These are phyloP conservation scores for Chaetophractus vellerosus DNA, from an alignment of 2,797 vertebrate species.

Conservation along the genomic window DNA sequence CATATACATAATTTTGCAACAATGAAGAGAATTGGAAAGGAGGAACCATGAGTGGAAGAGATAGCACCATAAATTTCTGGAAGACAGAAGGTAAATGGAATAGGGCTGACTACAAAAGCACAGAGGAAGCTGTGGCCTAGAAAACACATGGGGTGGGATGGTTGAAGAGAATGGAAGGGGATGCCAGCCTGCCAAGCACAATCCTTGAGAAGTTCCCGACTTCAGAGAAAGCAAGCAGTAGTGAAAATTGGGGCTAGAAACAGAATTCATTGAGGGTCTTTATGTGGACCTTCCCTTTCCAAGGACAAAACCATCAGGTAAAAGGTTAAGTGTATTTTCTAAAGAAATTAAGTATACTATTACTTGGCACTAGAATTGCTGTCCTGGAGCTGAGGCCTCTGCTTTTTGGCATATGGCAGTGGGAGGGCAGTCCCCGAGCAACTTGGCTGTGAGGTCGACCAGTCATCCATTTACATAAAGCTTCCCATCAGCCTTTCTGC, in stretches of 20 bases:
- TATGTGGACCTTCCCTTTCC: neutral
- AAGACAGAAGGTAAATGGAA: neutral
- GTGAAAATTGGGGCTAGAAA: neutral
- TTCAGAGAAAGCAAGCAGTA: neutral
- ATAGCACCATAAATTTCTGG: neutral
- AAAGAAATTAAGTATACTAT: neutral
- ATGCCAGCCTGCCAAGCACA: neutral
- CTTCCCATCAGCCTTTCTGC: neutral
- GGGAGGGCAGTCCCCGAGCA: too few relatives aligned
- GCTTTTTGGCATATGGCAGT: neutral
- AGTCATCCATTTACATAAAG: neutral
- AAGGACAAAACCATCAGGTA: neutral
- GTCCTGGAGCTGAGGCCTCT: neutral
- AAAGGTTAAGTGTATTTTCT: neutral
- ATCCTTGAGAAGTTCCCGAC: neutral
- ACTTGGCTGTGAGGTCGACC: neutral
- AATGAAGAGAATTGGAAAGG: neutral
- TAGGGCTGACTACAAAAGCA: neutral
- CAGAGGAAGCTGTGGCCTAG: neutral
- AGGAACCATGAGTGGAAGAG: neutral
- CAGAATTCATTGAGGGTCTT: neutral
- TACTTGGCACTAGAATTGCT: neutral
- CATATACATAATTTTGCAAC: neutral
- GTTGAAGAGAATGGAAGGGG: neutral
- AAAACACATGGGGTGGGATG: neutral